These are phyloP conservation scores for Malurus splendens DNA, from an alignment of 2,797 vertebrate species.

Conservation along the genomic window DNA sequence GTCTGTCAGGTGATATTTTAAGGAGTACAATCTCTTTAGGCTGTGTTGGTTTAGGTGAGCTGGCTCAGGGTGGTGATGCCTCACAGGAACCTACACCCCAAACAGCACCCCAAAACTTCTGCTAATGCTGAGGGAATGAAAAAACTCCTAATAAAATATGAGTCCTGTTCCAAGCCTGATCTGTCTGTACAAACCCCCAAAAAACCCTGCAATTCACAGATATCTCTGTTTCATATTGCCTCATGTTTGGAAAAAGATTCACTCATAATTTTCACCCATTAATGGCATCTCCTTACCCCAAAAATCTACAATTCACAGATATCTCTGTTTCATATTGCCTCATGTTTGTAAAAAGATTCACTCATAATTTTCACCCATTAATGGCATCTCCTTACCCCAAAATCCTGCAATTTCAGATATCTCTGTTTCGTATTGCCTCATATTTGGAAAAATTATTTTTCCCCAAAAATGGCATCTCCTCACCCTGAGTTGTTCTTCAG, in stretches of 20 bases:
- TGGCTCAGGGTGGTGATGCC: neutral
- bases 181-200: neutral
- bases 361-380: neutral
- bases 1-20: neutral
- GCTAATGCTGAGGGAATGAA: neutral
- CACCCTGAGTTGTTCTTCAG: neutral
- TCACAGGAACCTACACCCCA: neutral
- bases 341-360: neutral
- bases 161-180: neutral
- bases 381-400: neutral
- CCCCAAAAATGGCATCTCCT: neutral
- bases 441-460: neutral
- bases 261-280: neutral
- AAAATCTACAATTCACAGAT: neutral
- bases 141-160: neutral
- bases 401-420: neutral
- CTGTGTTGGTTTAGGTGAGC: neutral
- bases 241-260: neutral
- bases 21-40: neutral
- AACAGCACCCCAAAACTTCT: neutral
- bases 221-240: neutral
- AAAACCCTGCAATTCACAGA: neutral
- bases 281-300: neutral
- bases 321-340: neutral
- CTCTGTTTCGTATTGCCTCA: neutral